Base-by-base conservation (phyloP, 2,113 vertebrate genomes). In the Tautogolabrus adspersus region DNA sequence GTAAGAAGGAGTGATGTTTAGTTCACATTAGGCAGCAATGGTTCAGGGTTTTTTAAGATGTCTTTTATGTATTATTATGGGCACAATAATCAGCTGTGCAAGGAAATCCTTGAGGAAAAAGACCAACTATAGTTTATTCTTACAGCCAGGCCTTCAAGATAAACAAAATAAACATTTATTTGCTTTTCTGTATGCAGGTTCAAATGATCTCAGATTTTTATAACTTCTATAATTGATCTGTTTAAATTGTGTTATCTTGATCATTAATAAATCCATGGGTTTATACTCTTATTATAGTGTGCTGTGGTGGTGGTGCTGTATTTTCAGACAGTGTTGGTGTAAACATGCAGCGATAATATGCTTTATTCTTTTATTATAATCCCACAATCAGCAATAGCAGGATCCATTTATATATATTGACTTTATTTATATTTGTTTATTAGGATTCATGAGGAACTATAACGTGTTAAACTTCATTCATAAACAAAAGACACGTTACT, bases 1-100 rank as follows among this genome's bases (percentile, higher is more conserved):
- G 98, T 99, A 21, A 84, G 87, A 75, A 1, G 21, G 23, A 11
- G 0, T 61, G 15, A 8, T 6, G 0, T 22, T 12, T 38, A 10
- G 30, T 19, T 66, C 2, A 51, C 13, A 30, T 46, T 13, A 15
- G 6, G 15, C 22, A 49, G 9, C 7, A 47, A 47, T 22, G 6
- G n/a, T 44, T 19, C 1, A 34, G 12, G 46, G 10, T 47, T 44
- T 44, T 44, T 44, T 1, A 13, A 11, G 2, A 13, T 44, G 9
- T 44, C 12, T 34, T 34, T 6, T 34, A 34, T 26, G 26, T 34
- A 34, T 6, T 26, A 1, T 30, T 44, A 34, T 11, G 34, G 4
- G 19, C 10, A 30, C 6, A 18, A 55, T 16, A 18, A 38, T 3
- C 1, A 37, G 9, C 21, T 13, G 8, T 18, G 16, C 18, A 51